Conservation (phyloP, 2,888 invertebrate genomes). For the Maniola hyperantus region DNA sequence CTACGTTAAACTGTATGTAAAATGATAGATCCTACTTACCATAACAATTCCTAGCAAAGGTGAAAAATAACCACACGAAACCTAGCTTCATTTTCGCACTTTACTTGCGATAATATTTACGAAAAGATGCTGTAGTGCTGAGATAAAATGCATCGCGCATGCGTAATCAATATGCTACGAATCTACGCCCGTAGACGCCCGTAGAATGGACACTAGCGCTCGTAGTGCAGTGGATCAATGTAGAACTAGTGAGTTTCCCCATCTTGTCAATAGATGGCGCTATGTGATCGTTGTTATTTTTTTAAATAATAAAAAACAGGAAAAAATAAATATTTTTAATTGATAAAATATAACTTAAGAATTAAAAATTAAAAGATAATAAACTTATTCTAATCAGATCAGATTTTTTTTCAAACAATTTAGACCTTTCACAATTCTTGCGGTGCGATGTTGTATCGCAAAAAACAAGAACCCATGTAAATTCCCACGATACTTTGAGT, state of each 20-base stretch:
- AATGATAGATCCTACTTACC: conserved; percentile 54
- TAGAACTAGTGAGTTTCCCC: background rate
- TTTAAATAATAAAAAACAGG: conserved; percentile 7
- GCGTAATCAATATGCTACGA: conserved; percentile 69
- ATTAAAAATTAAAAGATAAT: background rate
- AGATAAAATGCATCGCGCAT: conserved; percentile 53
- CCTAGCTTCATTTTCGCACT: conserved; percentile 58
- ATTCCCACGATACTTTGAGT: background rate
- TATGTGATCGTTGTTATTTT: background rate
- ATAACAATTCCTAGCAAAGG: conserved; percentile 51
- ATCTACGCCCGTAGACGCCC: conserved; percentile 43
- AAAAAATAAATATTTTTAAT: background rate
- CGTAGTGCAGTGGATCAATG: background rate
- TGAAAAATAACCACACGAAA: conserved; percentile 54
- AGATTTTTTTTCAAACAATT: background rate
- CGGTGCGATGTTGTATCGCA: too few relatives aligned
- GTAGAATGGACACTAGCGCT: conserved; percentile 15
- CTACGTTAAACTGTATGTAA: background rate
- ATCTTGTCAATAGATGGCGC: conserved; percentile 5
- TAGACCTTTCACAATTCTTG: too few relatives aligned
- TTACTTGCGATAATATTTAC: conserved; percentile 42
- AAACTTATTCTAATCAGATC: conserved; percentile 13
- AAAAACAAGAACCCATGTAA: too few relatives aligned
- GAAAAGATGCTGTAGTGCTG: conserved; percentile 43
- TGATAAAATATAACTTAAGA: background rate